Evolutionary conservation across 2,113 vertebrate species (phyloP), one percentile per base, ranked within the genome.

Genomic region (Pygoscelis antarcticus): DNA sequence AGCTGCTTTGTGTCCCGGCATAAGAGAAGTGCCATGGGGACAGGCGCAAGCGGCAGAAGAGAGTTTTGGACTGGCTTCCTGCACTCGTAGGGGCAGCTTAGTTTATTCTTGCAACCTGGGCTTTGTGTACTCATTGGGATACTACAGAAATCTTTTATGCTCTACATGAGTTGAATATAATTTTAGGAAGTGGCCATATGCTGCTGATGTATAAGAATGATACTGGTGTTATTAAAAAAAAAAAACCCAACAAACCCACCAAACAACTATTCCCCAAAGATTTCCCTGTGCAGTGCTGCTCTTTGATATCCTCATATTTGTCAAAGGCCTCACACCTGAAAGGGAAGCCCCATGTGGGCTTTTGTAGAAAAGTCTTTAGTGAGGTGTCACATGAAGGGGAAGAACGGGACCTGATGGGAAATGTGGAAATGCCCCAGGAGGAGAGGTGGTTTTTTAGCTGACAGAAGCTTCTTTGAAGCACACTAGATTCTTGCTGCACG

Each of bases 401-500:
- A 17, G 15, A 40, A 75, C 44, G 40, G 40, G 62, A 40, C 82
- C 64, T 46, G 58, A 74, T 27, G 22, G 79, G 78, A 91, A 61
- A 42, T 29, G 8, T 62, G 55, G 68, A 74, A 87, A 71, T 44
- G 52, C 51, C 55, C 10, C 38, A 51, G 78, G 84, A 96, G 58
- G 21, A 90, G 54, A 61, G 54, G 26, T 51, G 64, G 40, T 60
- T 70, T 60, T 93, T 83, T 60, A 90, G 68, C 46, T 83, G 85
- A 58, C 29, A 62, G 92, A 64, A 92, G 66, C 58, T 58, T 47
- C 64, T 96, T 80, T 90, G 85, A 92, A 95, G 85, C 55, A 18
- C 3, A 0, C 25, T 82, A 14, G 65, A 64, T 54, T 60, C 42
- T 78, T 60, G 29, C 68, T 64, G 30, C 32, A 21, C 1, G 6